Evolutionary conservation across 2,888 invertebrate genomes (phyloP).

Genomic region (Carpatolechia fugitivella): DNA sequence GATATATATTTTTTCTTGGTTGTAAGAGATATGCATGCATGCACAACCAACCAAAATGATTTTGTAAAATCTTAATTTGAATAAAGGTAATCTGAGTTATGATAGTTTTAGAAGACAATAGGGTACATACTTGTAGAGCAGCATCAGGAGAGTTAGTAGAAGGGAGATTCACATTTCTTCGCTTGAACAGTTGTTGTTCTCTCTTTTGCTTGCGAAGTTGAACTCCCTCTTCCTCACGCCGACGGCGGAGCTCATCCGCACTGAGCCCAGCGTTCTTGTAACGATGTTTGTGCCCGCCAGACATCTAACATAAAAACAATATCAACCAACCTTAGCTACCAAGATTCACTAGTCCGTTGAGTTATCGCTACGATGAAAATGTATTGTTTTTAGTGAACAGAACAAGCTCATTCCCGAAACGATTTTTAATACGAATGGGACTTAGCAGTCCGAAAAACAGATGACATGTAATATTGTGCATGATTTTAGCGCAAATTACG

Average conservation of each 20-base stretch:
- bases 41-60: no score
- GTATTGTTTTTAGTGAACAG: no score
- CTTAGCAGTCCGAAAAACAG: background rate
- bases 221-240: constrained; percentile 97
- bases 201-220: constrained; percentile 97
- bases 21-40: no score
- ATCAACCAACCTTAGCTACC: no score
- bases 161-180: constrained; percentile 87
- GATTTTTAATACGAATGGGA: background rate
- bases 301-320: constrained; percentile 80
- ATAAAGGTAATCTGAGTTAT: no score
- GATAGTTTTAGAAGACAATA: no score
- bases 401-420: no score
- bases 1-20: no score
- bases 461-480: background rate
- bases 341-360: background rate
- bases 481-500: background rate
- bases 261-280: constrained; percentile 97
- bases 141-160: constrained; percentile 60
- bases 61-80: no score
- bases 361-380: no score
- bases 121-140: constrained; percentile 50
- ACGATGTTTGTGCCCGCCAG: constrained; percentile 91
- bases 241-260: constrained; percentile 92
- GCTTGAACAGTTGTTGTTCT: constrained; percentile 95